Evolutionary conservation across 2,113 vertebrate genomes (phyloP).

Genomic region (Theristicus caerulescens): DNA sequence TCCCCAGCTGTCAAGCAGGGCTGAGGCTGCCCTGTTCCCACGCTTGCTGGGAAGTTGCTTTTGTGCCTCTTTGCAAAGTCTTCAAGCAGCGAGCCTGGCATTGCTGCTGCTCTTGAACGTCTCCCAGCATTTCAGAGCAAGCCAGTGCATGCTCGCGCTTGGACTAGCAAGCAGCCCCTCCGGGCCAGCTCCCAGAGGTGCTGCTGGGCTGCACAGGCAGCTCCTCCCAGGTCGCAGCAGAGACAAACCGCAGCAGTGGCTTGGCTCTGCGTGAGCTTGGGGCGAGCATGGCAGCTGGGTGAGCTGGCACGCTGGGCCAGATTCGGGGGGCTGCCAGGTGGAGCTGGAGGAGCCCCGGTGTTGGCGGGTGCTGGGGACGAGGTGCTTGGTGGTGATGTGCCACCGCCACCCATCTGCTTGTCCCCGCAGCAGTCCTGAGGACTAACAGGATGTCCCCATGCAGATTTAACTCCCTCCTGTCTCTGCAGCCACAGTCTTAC

Average conservation of each 20-base stretch:
- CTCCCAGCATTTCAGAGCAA: not conserved
- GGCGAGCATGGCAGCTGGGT: not conserved
- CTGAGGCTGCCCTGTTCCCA: not conserved
- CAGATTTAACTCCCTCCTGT: not conserved
- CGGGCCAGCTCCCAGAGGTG: not conserved
- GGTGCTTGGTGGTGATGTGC: rapidly evolving
- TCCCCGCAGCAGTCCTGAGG: not conserved
- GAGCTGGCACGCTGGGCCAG: not conserved
- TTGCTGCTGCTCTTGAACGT: not conserved
- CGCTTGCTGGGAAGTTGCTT: not conserved
- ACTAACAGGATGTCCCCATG: not conserved
- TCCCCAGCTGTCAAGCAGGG: rapidly evolving
- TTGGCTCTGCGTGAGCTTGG: rapidly evolving
- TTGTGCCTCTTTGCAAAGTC: not conserved
- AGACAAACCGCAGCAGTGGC: not conserved
- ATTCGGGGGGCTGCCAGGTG: rapidly evolving
- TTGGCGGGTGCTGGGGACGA: not conserved
- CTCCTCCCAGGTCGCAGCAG: not conserved
- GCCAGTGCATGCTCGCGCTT: rapidly evolving
- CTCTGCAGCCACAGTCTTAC: not conserved
- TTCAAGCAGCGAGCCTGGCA: not conserved
- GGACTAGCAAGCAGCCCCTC: not conserved
- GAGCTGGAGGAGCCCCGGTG: not conserved
- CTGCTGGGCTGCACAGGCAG: not conserved
- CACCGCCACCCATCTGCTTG: rapidly evolving